Evolutionary conservation across 2,113 vertebrate species (phyloP).

Genomic region (Mungos mungo): DNA sequence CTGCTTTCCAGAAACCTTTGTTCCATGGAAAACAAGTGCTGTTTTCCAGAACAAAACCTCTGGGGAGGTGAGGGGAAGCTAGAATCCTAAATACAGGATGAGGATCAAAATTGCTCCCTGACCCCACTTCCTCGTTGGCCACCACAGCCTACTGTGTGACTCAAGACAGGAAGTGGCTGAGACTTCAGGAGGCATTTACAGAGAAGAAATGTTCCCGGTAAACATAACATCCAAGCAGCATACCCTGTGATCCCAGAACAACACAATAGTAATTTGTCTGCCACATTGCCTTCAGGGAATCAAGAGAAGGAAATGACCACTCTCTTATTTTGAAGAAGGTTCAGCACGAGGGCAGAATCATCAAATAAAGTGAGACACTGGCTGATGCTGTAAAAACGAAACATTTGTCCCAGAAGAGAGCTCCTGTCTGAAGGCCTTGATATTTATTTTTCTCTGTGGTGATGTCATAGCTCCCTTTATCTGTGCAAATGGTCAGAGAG

Average conservation of each 20-base stretch:
- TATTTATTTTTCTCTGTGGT: neutral
- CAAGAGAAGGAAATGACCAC: slow-evolving; percentile 42
- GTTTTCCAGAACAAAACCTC: slow-evolving; percentile 72
- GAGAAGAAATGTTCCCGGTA: slow-evolving; percentile 25
- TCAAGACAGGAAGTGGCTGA: slow-evolving; percentile 48
- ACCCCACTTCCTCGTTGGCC: slow-evolving; percentile 53
- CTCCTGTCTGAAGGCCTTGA: neutral
- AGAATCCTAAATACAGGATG: slow-evolving; percentile 71
- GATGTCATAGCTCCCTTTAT: neutral
- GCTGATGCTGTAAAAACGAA: neutral
- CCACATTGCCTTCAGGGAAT: neutral
- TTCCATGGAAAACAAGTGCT: slow-evolving; percentile 65
- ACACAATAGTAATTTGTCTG: slow-evolving; percentile 58
- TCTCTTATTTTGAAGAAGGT: slow-evolving; percentile 40
- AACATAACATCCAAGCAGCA: neutral
- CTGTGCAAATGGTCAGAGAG: neutral
- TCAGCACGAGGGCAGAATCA: slow-evolving; percentile 26
- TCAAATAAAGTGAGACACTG: neutral
- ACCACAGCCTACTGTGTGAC: neutral
- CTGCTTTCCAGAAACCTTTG: slow-evolving; percentile 73
- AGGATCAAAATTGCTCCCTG: slow-evolving; percentile 51
- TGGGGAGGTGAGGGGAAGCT: slow-evolving; percentile 65
- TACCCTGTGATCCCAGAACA: neutral
- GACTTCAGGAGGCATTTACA: slow-evolving; percentile 38
- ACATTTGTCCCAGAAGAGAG: slow-evolving; percentile 13